Percentiles rank a stretch among this genome's conserved stretches.
Evolutionary conservation across 2,797 vertebrate genomes (phyloP).

Genomic region (Sebastes minor): DNA sequence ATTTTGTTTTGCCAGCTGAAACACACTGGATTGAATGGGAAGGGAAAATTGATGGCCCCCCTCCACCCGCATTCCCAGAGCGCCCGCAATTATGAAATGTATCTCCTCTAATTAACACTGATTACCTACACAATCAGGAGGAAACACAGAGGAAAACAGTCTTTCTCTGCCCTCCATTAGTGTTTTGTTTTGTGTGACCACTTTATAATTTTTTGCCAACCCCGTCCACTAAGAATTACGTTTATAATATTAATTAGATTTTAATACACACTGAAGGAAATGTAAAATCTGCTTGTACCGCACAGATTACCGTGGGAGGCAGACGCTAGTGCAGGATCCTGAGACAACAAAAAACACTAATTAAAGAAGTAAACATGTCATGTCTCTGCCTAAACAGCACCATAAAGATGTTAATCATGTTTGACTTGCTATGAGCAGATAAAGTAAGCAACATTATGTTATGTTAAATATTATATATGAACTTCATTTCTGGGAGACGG

Average conservation of each 20-base stretch:
- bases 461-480: background rate
- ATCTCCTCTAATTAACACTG: conserved; percentile 38
- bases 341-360: background rate
- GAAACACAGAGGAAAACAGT: conserved; percentile 10
- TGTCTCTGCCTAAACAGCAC: background rate
- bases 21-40: conserved; percentile 24
- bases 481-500: background rate
- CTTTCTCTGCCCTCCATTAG: background rate
- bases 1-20: conserved; percentile 48
- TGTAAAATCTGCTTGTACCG: too few relatives aligned
- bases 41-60: conserved; percentile 18
- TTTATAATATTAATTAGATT: background rate
- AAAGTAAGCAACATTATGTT: background rate
- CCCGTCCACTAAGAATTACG: background rate
- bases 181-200: background rate
- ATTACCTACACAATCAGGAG: conserved; percentile 26
- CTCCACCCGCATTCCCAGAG: conserved; percentile 37
- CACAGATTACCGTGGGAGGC: background rate
- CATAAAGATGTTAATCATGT: background rate
- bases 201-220: background rate
- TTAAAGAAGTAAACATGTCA: background rate
- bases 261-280: background rate
- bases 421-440: background rate
- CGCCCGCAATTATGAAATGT: conserved; percentile 17
- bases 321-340: background rate